Evolutionary conservation across 2,888 invertebrate genomes (phyloP), one percentile per base, ranked within the genome.

Genomic region (Noctuana brunneofusca): DNA sequence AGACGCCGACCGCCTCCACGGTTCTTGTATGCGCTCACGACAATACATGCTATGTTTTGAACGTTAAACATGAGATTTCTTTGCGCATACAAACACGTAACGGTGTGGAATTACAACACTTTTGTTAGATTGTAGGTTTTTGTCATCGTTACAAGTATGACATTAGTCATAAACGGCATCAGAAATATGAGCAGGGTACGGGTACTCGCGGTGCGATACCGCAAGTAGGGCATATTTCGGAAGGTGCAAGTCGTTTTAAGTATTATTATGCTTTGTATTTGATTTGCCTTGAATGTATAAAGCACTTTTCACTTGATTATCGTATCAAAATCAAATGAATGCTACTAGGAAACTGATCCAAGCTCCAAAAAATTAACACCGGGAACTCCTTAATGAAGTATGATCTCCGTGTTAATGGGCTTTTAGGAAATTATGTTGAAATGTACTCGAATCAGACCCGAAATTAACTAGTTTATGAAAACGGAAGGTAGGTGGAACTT

Each of bases 21-120:
- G 6, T 35, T 18, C 0, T 4, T 67, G 55, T n/a, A 30, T 54
- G 58, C 14, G 63, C 30, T 64, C 54, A 43, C 72, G 11, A 74
- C 71, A 72, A 58, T 71, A 35, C 63, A 75, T 79, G 71, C 66
- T 78, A 75, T 41, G 0, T 0, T 4, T 0, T 4, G 57, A 6
- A 35, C 1, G 18, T 70, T 74, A 80, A 68, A 70, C 74, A 62
- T 67, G 30, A 57, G 22, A 50, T 56, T 57, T 27, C 20, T 16
- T 57, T 68, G 73, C 35, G 49, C 48, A 22, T 9, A 84, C 80
- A 81, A 80, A 83, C 82, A 79, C n/a, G 81, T 88, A 87, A 87
- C 85, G 87, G 88, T 84, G 87, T 84, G 82, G 84, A 78, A 84
- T 87, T 87, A 88, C 87, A 86, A 87, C 85, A 87, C 85, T 86